Evolutionary conservation across 1,140 invertebrate species (phyloP).

Genomic region (Apis laboriosa): DNA sequence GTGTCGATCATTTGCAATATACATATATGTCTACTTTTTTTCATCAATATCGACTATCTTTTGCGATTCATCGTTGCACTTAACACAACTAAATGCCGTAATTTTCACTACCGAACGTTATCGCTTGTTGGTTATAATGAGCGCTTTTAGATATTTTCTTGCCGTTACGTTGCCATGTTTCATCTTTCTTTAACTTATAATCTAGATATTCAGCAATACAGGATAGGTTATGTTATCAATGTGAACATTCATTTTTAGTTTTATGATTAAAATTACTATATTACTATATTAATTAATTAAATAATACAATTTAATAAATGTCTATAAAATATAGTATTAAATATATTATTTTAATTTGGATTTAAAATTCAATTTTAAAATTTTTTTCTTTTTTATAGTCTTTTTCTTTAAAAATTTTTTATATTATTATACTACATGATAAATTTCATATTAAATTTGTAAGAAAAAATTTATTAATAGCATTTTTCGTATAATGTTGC

Average conservation of each 20-base stretch:
- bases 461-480: neutral
- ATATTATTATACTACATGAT: neutral
- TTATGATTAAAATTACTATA: neutral
- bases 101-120: constrained; percentile 2
- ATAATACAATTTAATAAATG: no score
- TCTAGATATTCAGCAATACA: neutral
- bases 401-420: no score
- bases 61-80: constrained; percentile 28
- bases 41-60: constrained; percentile 21
- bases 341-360: neutral
- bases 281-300: no score
- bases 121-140: neutral
- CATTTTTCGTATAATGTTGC: neutral
- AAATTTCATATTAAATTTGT: neutral
- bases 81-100: constrained; percentile 11
- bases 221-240: neutral
- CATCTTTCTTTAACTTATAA: neutral
- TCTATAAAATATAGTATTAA: no score
- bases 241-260: neutral
- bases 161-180: neutral
- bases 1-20: neutral
- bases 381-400: neutral
- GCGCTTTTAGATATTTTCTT: neutral
- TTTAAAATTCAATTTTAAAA: neutral
- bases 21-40: constrained; percentile 14